Conservation (phyloP, 2,797 vertebrate genomes). For the Myiotriccus ornatus region DNA sequence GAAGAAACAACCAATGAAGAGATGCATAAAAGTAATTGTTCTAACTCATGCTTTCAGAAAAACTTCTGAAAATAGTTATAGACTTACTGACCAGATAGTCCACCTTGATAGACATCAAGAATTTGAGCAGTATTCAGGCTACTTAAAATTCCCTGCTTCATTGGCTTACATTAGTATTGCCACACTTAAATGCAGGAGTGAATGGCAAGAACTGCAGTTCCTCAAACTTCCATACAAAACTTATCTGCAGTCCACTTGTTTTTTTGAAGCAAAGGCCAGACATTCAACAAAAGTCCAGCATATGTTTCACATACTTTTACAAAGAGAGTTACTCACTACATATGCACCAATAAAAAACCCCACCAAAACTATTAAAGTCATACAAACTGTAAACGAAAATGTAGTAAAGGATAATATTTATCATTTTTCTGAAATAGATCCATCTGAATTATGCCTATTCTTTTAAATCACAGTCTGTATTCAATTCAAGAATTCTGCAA, state of each 20-base stretch:
- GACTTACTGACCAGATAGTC: not conserved
- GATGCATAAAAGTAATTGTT: not conserved
- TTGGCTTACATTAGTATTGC: slow-evolving; percentile 9
- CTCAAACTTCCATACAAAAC: not conserved
- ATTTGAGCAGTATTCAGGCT: not conserved
- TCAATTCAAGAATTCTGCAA: not conserved
- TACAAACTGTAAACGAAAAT: not conserved
- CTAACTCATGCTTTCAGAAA: slow-evolving; percentile 3
- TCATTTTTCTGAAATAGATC: not conserved
- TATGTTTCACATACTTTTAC: not conserved
- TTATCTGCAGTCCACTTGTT: not conserved
- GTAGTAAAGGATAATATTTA: not conserved
- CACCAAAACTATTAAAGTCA: not conserved
- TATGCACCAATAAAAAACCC: not conserved
- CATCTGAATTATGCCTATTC: not conserved
- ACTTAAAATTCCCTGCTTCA: slow-evolving; percentile 20
- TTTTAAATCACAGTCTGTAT: not conserved
- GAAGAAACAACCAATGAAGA: not conserved
- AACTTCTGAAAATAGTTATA: slow-evolving; percentile 17
- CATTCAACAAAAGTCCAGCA: not conserved
- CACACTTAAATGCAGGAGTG: not conserved
- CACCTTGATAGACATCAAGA: not conserved
- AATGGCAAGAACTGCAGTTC: not conserved
- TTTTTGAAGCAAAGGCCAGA: not conserved
- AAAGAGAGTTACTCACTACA: not conserved